Percentiles rank a stretch among this genome's conserved stretches.
These are phyloP conservation scores for Onychostruthus taczanowskii DNA, from an alignment of 2,113 vertebrate genomes.

Conservation along the genomic window DNA sequence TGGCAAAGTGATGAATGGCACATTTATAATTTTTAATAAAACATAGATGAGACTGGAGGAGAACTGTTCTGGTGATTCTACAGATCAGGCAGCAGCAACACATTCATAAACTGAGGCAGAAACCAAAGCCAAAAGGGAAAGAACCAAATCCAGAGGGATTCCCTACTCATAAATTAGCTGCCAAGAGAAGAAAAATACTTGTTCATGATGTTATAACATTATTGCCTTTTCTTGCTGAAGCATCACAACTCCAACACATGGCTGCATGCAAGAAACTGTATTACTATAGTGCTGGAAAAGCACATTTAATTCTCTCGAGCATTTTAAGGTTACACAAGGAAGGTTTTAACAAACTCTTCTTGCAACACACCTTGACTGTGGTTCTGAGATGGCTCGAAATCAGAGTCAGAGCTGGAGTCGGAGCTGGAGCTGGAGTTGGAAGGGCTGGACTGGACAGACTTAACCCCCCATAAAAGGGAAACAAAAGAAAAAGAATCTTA, in stretches of 20 bases:
- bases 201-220: background rate
- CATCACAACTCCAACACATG: background rate
- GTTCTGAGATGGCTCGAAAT: constrained; percentile 95
- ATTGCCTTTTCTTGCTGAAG: background rate
- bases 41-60: background rate
- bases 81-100: background rate
- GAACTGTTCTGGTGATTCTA: background rate
- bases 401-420: constrained; percentile 94
- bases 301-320: background rate
- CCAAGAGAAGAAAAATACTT: background rate
- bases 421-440: constrained; percentile 96
- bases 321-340: background rate
- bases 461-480: constrained; percentile 63
- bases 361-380: constrained; percentile 89
- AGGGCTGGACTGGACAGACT: constrained; percentile 90
- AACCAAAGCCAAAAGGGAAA: background rate
- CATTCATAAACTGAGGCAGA: background rate
- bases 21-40: constrained; percentile 11
- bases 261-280: background rate
- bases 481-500: constrained; percentile 31
- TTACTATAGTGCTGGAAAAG: background rate
- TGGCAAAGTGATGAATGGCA: background rate
- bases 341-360: background rate
- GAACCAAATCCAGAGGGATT: background rate
- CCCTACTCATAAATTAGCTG: background rate